These are phyloP conservation scores for Stomorhina lunata DNA, from an alignment of 2,888 invertebrate genomes.

Conservation along the genomic window DNA sequence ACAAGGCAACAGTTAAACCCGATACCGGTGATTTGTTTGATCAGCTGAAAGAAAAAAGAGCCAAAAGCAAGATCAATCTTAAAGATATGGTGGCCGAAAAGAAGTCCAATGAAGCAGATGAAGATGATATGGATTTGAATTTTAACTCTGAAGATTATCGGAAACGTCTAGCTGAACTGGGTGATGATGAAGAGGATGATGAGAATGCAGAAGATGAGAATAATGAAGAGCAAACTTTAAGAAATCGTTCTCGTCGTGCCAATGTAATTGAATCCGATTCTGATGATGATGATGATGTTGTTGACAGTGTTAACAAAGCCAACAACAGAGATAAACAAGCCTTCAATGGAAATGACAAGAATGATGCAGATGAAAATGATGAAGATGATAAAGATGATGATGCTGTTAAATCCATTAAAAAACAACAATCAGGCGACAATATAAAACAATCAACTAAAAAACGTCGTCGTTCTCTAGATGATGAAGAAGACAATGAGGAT, in stretches of 20 bases:
- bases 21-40: constrained; percentile 72
- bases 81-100: constrained; percentile 69
- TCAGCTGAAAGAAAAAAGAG: constrained; percentile 74
- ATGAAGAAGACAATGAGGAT: constrained; percentile 14
- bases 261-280: constrained; percentile 79
- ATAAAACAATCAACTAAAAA: constrained; percentile 64
- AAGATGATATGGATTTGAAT: constrained; percentile 73
- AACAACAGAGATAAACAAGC: constrained; percentile 44
- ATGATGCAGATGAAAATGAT: background rate
- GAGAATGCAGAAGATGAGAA: constrained; percentile 53
- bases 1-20: background rate
- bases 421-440: constrained; percentile 34
- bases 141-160: constrained; percentile 79
- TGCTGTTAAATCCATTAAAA: constrained; percentile 42
- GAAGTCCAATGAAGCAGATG: constrained; percentile 50
- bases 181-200: constrained; percentile 69
- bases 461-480: constrained; percentile 64
- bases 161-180: constrained; percentile 76
- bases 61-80: constrained; percentile 72
- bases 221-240: constrained; percentile 67
- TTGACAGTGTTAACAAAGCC: constrained; percentile 59
- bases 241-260: constrained; percentile 74
- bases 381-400: background rate
- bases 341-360: constrained; percentile 51
- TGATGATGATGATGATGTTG: constrained; percentile 69